Percentiles rank a stretch among this genome's conserved stretches.
phyloP scores from a whole-genome alignment of 2,797 vertebrate species.

The Spheniscus humboldti region DNA sequence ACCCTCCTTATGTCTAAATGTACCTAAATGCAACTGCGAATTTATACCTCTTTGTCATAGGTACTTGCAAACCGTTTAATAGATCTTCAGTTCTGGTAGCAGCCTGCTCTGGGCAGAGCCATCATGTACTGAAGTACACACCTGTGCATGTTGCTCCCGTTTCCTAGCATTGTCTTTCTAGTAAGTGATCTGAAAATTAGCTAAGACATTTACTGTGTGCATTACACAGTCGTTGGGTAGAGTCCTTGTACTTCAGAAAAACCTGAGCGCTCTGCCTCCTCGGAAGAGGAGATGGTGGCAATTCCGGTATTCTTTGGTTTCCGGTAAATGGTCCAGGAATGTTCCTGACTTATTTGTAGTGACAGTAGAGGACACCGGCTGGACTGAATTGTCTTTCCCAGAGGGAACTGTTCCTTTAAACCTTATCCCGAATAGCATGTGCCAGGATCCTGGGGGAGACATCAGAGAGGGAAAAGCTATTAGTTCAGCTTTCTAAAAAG shows the following conservation, averaged over 20 bases:
- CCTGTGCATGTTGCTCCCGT: background rate
- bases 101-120: background rate
- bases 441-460: background rate
- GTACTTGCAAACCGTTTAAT: background rate
- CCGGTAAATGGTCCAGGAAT: background rate
- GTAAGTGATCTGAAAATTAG: slow-evolving; percentile 30
- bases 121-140: background rate
- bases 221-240: background rate
- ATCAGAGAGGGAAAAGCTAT: background rate
- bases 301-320: background rate
- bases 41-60: background rate
- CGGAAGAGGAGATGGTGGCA: background rate
- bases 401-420: background rate
- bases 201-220: background rate
- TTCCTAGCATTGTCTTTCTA: slow-evolving; percentile 35
- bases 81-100: background rate
- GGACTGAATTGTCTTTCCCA: background rate
- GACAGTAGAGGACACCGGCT: background rate
- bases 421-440: background rate
- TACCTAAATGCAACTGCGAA: background rate
- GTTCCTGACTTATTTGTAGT: background rate
- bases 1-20: background rate
- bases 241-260: background rate
- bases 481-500: background rate
- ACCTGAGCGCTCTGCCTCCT: background rate